Base-by-base conservation (phyloP, 2,888 invertebrate species). In the Dynastes tityus region DNA sequence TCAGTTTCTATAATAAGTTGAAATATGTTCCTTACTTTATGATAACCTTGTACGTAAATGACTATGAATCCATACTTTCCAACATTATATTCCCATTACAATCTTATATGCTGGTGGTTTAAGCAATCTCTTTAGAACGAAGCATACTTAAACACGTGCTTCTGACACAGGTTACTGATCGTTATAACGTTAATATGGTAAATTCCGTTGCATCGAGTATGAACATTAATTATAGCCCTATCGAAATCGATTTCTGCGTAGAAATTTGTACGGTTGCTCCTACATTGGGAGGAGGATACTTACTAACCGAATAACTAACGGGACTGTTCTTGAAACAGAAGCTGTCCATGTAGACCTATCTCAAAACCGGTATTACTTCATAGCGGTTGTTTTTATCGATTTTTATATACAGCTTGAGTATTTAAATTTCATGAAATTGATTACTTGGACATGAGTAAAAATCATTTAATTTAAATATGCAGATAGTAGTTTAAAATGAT, bases 111-210 rank as follows among this genome's bases (percentile, higher is more conserved):
- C 32, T 32, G 2, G 1, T 2, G 2, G 45, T 11, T 45, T 8
- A 45, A 45, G 45, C 45, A 9, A 11, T 45, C 8, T 45, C 45
- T 45, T 45, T 45, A 45, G 8, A 45, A 45, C 45, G 11, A 9
- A 45, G 8, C 11, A 3, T 55, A 55, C 8, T 53, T 55, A 55
- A 55, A 55, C 11, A 55, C 16, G 22, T n/a, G 22, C 6, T 55
- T 3, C 13, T 3, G 6, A 22, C 55, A 6, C n/a, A 16, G 55
- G n/a, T 16, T 55, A 55, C n/a, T 3, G 55, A 22, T 55, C 78
- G 80, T 78, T 78, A 81, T 81, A 79, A 63, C 29, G 63, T 63
- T 63, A 63, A 63, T 22, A 37, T 11, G 64, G 11, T n/a, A n/a
- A 65, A 65, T 65, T 68, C 68, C 51, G 49, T 68, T 27, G 27